These are phyloP conservation scores for Helostoma temminkii DNA, from an alignment of 2,797 vertebrate species.

Conservation along the genomic window DNA sequence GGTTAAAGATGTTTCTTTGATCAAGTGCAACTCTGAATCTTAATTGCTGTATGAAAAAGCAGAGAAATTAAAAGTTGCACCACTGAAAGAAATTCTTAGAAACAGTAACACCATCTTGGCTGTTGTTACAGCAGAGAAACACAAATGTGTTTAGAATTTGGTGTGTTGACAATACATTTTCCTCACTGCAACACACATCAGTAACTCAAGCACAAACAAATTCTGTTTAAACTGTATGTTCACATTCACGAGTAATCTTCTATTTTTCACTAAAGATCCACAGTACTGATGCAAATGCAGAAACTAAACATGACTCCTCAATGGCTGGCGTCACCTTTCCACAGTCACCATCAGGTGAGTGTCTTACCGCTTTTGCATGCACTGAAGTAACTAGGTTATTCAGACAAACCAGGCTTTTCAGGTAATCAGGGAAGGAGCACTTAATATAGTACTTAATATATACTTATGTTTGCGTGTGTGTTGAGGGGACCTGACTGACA, in stretches of 20 bases:
- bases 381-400: too few species aligned
- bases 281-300: background rate
- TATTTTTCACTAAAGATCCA: slow-evolving; percentile 16
- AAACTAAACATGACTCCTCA: background rate
- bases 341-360: background rate
- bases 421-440: too few species aligned
- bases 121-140: slow-evolving; percentile 4
- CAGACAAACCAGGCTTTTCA: too few species aligned
- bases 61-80: slow-evolving; percentile 13
- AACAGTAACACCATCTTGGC: slow-evolving; percentile 34
- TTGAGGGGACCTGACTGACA: too few species aligned
- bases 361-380: too few species aligned
- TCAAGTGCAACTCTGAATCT: slow-evolving; percentile 35
- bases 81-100: slow-evolving; percentile 8
- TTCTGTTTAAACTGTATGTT: slow-evolving; percentile 40
- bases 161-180: slow-evolving; percentile 33
- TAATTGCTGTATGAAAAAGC: background rate
- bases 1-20: slow-evolving; percentile 34
- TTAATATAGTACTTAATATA: too few species aligned
- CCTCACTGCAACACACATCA: slow-evolving; percentile 21
- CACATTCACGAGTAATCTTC: slow-evolving; percentile 48
- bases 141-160: slow-evolving; percentile 20
- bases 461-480: too few species aligned
- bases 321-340: background rate
- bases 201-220: slow-evolving; percentile 50